Evolutionary conservation across 2,888 invertebrate genomes (phyloP), one percentile per base, ranked within the genome.

Genomic region (Andrena haemorrhoa): DNA sequence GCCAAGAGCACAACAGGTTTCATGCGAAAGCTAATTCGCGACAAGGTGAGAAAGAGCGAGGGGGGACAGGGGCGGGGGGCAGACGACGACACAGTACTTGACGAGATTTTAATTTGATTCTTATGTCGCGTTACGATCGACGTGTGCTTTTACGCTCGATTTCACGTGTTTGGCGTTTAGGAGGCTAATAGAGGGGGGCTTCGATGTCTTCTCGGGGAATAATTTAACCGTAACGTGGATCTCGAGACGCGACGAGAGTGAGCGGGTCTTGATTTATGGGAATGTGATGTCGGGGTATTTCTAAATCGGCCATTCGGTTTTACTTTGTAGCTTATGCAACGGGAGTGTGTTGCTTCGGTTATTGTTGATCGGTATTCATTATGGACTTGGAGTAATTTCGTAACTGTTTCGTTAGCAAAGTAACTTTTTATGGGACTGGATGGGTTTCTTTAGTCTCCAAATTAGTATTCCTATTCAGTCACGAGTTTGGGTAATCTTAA

Each of bases 1-100:
- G 64, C 73, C n/a, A 82, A 83, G 23, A 56, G 87, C 83, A 83
- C 81, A 90, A 91, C 91, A 90, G 91, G 91, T 91, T 91, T 88
- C 85, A 82, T 85, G 85, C 83, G 80, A 86, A 85, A 86, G 86
- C 84, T 83, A 87, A 89, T 90, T 88, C 75, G 86, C 83, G 79
- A 84, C 82, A 68, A 83, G 71, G 79, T 76, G 79, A 60, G 61
- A 82, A 80, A 49, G 74, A 73, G 65, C 33, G 31, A 35, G 49
- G 23, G 61, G 77, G 65, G 29, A 66, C 75, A 26, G 56, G 4
- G 56, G 56, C 75, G 20, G 56, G 4, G 56, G 56, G 23, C 23
- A 23, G 23, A 23, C 23, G 23, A 23, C 56, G 56, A 23, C 56
- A 56, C 35, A 74, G 51, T 61, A 60, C 35, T 79, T 82, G 75